phyloP scores from a whole-genome alignment of 64 coral and sea anemone species.

The Anthopleura sola region DNA sequence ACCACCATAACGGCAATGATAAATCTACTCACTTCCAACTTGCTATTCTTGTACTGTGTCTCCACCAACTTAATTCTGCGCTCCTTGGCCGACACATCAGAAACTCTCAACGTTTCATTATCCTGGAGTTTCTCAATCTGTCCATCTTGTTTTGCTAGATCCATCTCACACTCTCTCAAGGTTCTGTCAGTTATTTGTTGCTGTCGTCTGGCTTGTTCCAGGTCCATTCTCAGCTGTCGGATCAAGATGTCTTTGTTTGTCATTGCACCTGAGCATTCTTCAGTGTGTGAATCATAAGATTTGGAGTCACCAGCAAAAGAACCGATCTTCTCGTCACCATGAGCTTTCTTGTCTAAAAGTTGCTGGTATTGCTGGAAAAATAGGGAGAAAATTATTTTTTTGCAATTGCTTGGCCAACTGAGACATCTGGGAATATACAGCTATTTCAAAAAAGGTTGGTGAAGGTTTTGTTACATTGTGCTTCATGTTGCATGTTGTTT shows the following conservation, averaged over 20 bases:
- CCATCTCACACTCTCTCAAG: conserved; percentile 77
- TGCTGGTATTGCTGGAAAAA: conserved; percentile 61
- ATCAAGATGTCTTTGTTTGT: conserved; percentile 93
- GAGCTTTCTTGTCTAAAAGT: conserved; percentile 63
- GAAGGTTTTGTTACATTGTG: too few relatives aligned
- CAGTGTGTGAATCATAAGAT: conserved; percentile 78
- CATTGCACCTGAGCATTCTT: conserved; percentile 78
- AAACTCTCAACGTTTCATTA: conserved; percentile 52
- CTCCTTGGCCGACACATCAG: conserved; percentile 74
- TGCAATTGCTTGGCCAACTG: too few relatives aligned
- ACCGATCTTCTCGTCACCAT: conserved; percentile 65
- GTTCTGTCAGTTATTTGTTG: conserved; percentile 56
- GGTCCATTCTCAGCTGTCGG: conserved; percentile 86
- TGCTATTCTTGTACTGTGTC: conserved; percentile 72
- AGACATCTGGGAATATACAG: too few relatives aligned
- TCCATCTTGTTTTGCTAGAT: conserved; percentile 72
- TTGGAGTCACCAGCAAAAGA: conserved; percentile 76
- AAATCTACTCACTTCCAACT: conserved; percentile 57
- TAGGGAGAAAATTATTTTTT: not conserved
- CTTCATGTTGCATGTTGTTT: too few relatives aligned
- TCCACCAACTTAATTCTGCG: conserved; percentile 70
- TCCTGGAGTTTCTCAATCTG: conserved; percentile 86
- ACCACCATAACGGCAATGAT: too few relatives aligned
- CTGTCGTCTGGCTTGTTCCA: conserved; percentile 80
- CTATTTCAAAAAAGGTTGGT: too few relatives aligned